Percentiles rank a stretch among this genome's conserved stretches.
Conservation (phyloP, 2,888 invertebrate species). For the Parnassius glacialis region DNA sequence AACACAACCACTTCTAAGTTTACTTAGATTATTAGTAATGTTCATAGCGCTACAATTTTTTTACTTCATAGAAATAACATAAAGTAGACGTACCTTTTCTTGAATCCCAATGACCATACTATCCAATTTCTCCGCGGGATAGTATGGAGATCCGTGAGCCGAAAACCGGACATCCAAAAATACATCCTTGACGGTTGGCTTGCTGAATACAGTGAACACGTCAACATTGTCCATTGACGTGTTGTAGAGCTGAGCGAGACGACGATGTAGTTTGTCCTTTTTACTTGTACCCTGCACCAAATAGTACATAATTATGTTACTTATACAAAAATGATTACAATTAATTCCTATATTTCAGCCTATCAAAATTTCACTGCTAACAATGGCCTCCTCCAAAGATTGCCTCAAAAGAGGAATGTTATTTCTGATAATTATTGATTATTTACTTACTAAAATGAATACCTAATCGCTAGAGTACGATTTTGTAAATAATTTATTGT, state of each 20-base stretch:
- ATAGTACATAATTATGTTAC: neutral
- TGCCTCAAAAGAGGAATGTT: no score
- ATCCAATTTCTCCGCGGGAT: slow-evolving; percentile 92
- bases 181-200: slow-evolving; percentile 81
- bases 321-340: neutral
- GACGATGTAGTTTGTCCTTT: slow-evolving; percentile 84
- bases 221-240: slow-evolving; percentile 92
- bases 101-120: slow-evolving; percentile 89
- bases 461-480: no score
- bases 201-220: slow-evolving; percentile 93
- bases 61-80: slow-evolving; percentile 11
- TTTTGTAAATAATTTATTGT: no score
- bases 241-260: slow-evolving; percentile 84
- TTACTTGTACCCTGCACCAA: slow-evolving; percentile 82
- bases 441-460: no score
- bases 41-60: no score
- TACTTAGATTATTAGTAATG: no score
- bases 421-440: no score
- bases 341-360: neutral
- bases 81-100: slow-evolving; percentile 71
- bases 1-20: no score
- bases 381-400: no score
- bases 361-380: no score
- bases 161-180: slow-evolving; percentile 93
- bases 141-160: slow-evolving; percentile 96